A percentile compares a stretch with the other conserved stretches of the same genome.
Conservation (phyloP, 2,888 invertebrate genomes). For the Andrena bucephala region DNA sequence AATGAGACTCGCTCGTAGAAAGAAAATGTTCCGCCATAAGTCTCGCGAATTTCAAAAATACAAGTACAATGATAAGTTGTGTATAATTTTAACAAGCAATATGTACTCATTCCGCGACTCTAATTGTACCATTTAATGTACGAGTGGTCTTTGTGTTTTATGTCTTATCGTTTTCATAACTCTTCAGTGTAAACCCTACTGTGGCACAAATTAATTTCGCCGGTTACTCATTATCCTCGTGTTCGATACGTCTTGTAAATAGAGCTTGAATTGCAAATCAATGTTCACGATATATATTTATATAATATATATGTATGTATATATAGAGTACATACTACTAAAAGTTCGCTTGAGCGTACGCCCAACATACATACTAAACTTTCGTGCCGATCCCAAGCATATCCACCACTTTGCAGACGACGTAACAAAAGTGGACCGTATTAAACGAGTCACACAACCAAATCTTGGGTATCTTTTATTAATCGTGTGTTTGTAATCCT, state of each 20-base stretch:
- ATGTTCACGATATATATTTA: conserved; percentile 44
- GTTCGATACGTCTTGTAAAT: conserved; percentile 35
- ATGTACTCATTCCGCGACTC: conserved; percentile 24
- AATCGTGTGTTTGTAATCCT: conserved; percentile 11
- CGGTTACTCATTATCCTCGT: conserved; percentile 26
- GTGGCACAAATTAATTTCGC: conserved; percentile 44
- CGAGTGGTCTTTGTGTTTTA: conserved; percentile 3
- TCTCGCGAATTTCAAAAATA: conserved; percentile 39
- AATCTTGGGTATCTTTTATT: conserved; percentile 39
- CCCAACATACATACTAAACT: conserved; percentile 51
- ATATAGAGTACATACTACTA: conserved; percentile 42
- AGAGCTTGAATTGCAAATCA: conserved; percentile 50
- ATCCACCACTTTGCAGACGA: conserved; percentile 34
- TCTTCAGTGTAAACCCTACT: conserved; percentile 32
- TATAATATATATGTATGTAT: conserved; percentile 35
- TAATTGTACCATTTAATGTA: conserved; percentile 40
- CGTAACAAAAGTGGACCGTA: conserved; percentile 45
- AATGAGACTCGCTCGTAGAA: conserved; percentile 17
- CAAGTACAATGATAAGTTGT: conserved; percentile 41
- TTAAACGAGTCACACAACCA: conserved; percentile 69
- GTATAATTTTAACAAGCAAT: conserved; percentile 34
- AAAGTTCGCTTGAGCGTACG: conserved; percentile 46
- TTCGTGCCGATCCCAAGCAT: conserved; percentile 40
- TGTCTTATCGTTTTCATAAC: conserved; percentile 18
- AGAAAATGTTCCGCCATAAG: conserved; percentile 25